phyloP scores from a whole-genome alignment of 2,888 invertebrate species.

The Drosophila robusta region DNA sequence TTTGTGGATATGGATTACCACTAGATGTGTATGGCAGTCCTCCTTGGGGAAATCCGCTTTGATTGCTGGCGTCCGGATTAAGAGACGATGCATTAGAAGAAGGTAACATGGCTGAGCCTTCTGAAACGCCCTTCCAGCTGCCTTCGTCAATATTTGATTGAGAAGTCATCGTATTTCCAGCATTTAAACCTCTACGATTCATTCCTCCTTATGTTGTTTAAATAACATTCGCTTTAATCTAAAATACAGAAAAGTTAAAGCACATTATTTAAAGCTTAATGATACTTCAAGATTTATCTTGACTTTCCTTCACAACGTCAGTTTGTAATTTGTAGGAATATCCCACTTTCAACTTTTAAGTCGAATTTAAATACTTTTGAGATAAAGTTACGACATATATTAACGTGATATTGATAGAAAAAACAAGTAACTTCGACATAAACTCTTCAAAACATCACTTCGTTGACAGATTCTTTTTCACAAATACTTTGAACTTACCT shows the following conservation, averaged over 20 bases:
- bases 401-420: too few species aligned
- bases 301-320: too few species aligned
- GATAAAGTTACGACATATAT: too few species aligned
- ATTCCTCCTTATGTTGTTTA: conserved; percentile 87
- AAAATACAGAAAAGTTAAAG: conserved; percentile 11
- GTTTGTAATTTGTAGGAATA: too few species aligned
- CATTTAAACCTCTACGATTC: conserved; percentile 90
- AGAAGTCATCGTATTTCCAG: conserved; percentile 87
- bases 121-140: conserved; percentile 94
- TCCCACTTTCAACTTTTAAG: too few species aligned
- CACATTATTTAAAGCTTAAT: too few species aligned
- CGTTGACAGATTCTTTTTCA: conserved; percentile 2
- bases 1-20: conserved; percentile 89
- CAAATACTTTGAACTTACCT: conserved; percentile 51
- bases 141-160: conserved; percentile 91
- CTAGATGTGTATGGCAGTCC: conserved; percentile 86
- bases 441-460: not conserved
- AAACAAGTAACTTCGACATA: not conserved
- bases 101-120: conserved; percentile 86
- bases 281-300: too few species aligned
- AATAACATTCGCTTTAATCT: conserved; percentile 65
- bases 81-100: conserved; percentile 89
- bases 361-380: too few species aligned
- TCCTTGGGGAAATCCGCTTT: conserved; percentile 87
- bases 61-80: conserved; percentile 87